Base-by-base conservation (phyloP, 2,888 invertebrate genomes). In the Biston betularia region DNA sequence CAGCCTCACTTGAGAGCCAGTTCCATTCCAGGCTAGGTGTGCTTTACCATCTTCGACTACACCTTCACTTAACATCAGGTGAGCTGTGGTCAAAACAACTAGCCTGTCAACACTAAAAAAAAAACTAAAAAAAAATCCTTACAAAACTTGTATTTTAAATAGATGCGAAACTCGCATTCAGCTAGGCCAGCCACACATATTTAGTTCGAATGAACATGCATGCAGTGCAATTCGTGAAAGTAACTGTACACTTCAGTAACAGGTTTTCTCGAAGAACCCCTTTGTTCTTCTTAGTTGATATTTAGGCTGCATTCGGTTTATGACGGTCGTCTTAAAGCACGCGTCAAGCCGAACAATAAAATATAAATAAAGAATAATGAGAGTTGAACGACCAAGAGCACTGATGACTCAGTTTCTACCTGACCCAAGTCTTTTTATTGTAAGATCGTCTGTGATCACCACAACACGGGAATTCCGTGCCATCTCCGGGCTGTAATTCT, bases 381-480 rank as follows among this genome's bases (percentile, higher is more conserved):
- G 89, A 89, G 92, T 91, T 92, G 92, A 92, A 92, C 86, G 92
- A 88, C 91, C 91, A 89, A 75, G 76, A 70, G 75, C 75, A 75
- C 75, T 86, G 85, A 86, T 91, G 90, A 91, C 84, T 92, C 90
- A 91, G 85, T 82, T 82, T 83, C 81, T 89, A 91, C 91, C 91
- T 90, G 90, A 86, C 86, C 82, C 81, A 75, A 76, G 78, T 79
- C 77, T 79, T 78, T 79, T 81, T 80, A 75, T 81, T 79, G 75
- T 72, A 76, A 81, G 79, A 82, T 81, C 73, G 82, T 82, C 81
- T 82, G 79, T 78, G 83, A 82, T 80, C 78, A 81, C 84, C 81
- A 83, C 84, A 82, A 84, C 60, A 82, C 75, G 83, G 83, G 82
- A 82, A 84, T 85, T 82, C 82, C 78, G 79, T 80, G 76, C 79